Evolutionary conservation across 2,888 invertebrate genomes (phyloP).

Genomic region (Rosalia funebris): DNA sequence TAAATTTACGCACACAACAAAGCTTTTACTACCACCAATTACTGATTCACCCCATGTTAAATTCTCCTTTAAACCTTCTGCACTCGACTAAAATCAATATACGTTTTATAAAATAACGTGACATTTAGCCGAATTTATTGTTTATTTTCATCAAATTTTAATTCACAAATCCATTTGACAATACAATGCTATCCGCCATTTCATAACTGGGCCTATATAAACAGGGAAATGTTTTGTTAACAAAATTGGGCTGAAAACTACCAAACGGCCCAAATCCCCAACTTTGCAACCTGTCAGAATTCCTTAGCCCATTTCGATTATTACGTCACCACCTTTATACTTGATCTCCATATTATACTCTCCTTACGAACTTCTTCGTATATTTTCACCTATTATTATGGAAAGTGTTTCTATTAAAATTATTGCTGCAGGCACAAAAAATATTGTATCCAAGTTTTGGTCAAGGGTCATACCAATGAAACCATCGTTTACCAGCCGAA

Average conservation of each 20-base stretch:
- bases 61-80: conserved; percentile 40
- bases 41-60: conserved; percentile 56
- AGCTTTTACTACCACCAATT: conserved; percentile 39
- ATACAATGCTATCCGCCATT: conserved; percentile 64
- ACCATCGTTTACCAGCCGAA: background rate
- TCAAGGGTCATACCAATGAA: background rate
- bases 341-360: no score
- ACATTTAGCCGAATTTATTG: conserved; percentile 42
- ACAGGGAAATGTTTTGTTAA: conserved; percentile 55
- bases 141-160: conserved; percentile 41
- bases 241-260: conserved; percentile 40
- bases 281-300: conserved; percentile 41
- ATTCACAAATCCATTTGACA: conserved; percentile 55
- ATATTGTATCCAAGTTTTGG: background rate
- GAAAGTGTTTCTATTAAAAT: no score
- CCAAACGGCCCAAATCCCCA: conserved; percentile 34
- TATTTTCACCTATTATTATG: background rate
- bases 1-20: conserved; percentile 46
- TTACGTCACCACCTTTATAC: background rate
- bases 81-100: conserved; percentile 43
- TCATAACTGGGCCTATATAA: conserved; percentile 61
- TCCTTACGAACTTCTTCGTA: no score
- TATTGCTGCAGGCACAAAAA: no score
- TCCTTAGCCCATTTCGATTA: conserved; percentile 15
- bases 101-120: conserved; percentile 40